phyloP scores from a whole-genome alignment of 2,888 invertebrate species.

The Penaeus monodon region DNA sequence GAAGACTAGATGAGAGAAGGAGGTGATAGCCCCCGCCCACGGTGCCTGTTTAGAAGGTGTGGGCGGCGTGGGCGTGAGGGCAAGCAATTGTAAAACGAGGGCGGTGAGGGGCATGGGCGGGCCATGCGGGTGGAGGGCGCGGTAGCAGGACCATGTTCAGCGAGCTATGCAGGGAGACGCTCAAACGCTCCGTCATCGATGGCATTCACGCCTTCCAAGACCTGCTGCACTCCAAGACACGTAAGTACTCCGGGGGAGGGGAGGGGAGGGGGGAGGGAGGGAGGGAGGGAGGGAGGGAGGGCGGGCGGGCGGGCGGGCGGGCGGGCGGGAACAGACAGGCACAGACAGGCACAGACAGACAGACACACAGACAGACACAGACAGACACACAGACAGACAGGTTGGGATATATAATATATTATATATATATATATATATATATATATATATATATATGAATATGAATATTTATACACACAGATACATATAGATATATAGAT shows the following conservation, averaged over 20 bases:
- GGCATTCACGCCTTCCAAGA: conserved; percentile 64
- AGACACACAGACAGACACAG: too few species aligned
- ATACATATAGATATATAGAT: too few species aligned
- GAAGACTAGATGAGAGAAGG: conserved; percentile 12
- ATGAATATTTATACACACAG: too few species aligned
- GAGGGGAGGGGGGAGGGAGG: neutral
- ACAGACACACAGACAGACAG: too few species aligned
- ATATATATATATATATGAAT: too few species aligned
- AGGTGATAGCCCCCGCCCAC: conserved; percentile 33
- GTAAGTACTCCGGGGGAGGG: neutral
- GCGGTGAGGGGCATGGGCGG: conserved; percentile 35
- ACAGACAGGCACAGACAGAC: too few species aligned
- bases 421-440: too few species aligned
- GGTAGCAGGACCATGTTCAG: conserved; percentile 72
- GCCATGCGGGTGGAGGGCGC: conserved; percentile 28
- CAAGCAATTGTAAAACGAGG: conserved; percentile 6
- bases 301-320: neutral
- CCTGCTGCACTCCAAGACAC: conserved; percentile 57
- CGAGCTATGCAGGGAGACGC: conserved; percentile 74
- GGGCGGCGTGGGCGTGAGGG: conserved; percentile 26
- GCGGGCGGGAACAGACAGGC: neutral
- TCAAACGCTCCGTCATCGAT: conserved; percentile 69
- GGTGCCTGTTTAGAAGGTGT: conserved; percentile 38
- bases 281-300: neutral
- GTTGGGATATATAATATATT: too few species aligned